Percentiles rank a stretch among this genome's conserved stretches.
phyloP scores from a whole-genome alignment of 2,797 vertebrate species.

The Ibycter americanus region DNA sequence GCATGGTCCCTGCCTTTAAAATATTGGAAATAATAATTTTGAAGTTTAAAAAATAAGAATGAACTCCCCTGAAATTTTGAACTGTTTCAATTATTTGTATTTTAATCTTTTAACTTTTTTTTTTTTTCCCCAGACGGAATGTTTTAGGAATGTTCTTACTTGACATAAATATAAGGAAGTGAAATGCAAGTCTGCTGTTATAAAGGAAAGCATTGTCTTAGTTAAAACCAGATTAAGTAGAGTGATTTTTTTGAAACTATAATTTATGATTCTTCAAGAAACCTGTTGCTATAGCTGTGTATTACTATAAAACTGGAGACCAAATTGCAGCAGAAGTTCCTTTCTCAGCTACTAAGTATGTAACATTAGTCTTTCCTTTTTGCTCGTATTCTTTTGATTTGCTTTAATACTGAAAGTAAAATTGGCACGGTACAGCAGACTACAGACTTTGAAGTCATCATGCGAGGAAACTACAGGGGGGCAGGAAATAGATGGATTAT shows the following conservation, averaged over 20 bases:
- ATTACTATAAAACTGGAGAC: not conserved
- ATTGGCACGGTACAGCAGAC: not conserved
- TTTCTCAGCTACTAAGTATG: not conserved
- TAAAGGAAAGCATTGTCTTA: not conserved
- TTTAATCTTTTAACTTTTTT: not conserved
- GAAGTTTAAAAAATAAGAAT: not conserved
- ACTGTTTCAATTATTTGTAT: not conserved
- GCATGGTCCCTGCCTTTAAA: not conserved
- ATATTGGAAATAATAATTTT: not conserved
- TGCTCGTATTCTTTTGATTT: not conserved
- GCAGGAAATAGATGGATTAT: not conserved
- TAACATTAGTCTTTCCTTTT: not conserved
- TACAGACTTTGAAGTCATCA: not conserved
- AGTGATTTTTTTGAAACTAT: not conserved
- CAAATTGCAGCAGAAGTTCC: not conserved
- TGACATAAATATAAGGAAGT: not conserved
- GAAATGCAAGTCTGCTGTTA: not conserved
- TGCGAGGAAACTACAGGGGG: not conserved
- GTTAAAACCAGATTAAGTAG: not conserved
- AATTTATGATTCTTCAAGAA: not conserved
- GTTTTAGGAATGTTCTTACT: not conserved
- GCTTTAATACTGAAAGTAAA: not conserved
- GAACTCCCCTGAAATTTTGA: not conserved
- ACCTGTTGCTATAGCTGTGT: not conserved
- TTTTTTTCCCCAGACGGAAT: not conserved